A percentile compares a stretch with the other conserved stretches of the same genome.
Evolutionary conservation across 1,140 invertebrate genomes (phyloP).

Genomic region (Orussus abietinus): DNA sequence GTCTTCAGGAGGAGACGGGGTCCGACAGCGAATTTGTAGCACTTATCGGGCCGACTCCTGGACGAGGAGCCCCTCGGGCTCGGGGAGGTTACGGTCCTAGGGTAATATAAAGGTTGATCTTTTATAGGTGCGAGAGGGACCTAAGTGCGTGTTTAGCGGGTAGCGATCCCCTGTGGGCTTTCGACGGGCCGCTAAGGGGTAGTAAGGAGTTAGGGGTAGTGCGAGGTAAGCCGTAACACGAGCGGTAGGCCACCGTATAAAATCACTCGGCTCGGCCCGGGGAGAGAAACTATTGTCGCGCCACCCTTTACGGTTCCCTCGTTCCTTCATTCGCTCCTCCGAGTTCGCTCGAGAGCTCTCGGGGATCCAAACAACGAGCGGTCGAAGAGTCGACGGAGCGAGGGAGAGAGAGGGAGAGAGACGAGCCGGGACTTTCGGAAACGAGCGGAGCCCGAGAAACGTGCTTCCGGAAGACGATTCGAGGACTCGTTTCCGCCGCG

Average conservation of each 20-base stretch:
- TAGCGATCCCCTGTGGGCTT: slow-evolving; percentile 30
- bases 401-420: too few relatives aligned
- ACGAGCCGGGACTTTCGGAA: too few relatives aligned
- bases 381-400: too few relatives aligned
- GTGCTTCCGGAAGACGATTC: too few relatives aligned
- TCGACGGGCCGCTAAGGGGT: slow-evolving; percentile 26
- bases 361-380: slow-evolving; percentile 3
- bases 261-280: slow-evolving; percentile 20
- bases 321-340: not conserved
- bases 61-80: too few relatives aligned
- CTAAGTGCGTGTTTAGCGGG: slow-evolving; percentile 39
- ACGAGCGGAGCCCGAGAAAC: too few relatives aligned
- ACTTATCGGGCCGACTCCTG: too few relatives aligned
- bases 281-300: not conserved
- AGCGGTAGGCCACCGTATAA: slow-evolving; percentile 19
- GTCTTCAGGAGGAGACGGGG: too few relatives aligned
- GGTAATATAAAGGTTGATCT: slow-evolving; percentile 28
- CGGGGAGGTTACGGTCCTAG: too few relatives aligned
- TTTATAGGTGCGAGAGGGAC: slow-evolving; percentile 19
- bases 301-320: not conserved
- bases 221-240: slow-evolving; percentile 17
- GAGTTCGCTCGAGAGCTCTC: slow-evolving; percentile 5
- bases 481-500: too few relatives aligned
- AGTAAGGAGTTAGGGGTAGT: slow-evolving; percentile 24
- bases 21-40: too few relatives aligned